Base-by-base conservation (phyloP, 2,113 vertebrate species). In the Podilymbus podiceps region DNA sequence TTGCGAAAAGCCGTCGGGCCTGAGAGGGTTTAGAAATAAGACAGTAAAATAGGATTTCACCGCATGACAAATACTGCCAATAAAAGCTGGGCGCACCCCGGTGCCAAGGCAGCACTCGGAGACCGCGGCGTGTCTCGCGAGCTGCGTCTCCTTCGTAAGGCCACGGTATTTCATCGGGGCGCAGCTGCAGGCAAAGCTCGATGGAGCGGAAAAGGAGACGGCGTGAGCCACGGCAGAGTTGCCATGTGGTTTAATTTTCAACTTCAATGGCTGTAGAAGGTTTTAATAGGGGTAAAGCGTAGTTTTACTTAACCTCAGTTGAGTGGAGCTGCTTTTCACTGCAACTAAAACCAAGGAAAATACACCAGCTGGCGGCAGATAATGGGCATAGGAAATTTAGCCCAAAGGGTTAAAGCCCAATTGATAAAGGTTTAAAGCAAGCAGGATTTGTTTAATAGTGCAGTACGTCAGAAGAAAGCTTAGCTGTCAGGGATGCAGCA, bases 81-180 rank as follows among this genome's bases (percentile, higher is more conserved):
- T 63, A 88, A 71, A 86, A 90, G 50, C 72, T 27, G 25, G 68
- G 56, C 2, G 12, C 56, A 66, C 7, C 46, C 47, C 1, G 1
- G 71, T 46, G 59, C 64, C 44, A 17, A 33, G 15, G 85, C 82
- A 74, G 69, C 3, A 1, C 33, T 25, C 11, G 33, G 50, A 59
- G 52, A 71, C 58, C 1, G 1, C 4, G 3, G 12, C 0, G 0
- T 31, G 23, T 67, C 80, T 72, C 2, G 0, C 6, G 12, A 69
- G 64, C 60, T 74, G 62, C 73, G 19, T 40, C 40, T 67, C 12
- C 0, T 78, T 56, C 4, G 0, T 28, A 30, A 64, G 55, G 77
- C 28, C 55, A 30, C 5, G 1, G 71, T 19, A 16, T 88, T 91
- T 83, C 82, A 66, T 9, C 2, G 2, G 71, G 74, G 47, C 14